Conservation (phyloP, 1,140 invertebrate species). For the Agraylea sexmaculata region DNA sequence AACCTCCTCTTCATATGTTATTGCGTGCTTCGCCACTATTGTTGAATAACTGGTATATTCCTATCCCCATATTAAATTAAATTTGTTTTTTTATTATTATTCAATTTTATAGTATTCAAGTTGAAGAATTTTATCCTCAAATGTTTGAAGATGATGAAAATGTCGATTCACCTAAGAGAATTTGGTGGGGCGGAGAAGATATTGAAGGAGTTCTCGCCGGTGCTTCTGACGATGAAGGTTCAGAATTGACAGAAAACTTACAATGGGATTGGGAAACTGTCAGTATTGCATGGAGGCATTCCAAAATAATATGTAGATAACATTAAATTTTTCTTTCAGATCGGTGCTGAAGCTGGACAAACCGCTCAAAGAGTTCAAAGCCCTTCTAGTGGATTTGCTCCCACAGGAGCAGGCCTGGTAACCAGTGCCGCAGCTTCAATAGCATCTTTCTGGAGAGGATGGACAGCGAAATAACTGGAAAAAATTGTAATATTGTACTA, state of each 20-base stretch:
- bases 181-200: constrained; percentile 12
- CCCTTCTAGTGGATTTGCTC: constrained; percentile 31
- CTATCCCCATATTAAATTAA: not conserved
- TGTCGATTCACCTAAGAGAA: not conserved
- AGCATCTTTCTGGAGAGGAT: constrained; percentile 58
- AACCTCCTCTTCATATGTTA: constrained; percentile 18
- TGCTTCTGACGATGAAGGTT: constrained; percentile 25
- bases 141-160: constrained; percentile 7
- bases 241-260: constrained; percentile 33
- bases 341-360: constrained; percentile 11
- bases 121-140: constrained; percentile 9
- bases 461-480: constrained; percentile 30
- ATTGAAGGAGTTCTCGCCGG: constrained; percentile 1
- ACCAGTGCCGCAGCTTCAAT: constrained; percentile 57
- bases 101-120: constrained; percentile 8
- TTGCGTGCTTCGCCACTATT: constrained; percentile 12
- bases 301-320: not conserved
- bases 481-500: constrained; percentile 1
- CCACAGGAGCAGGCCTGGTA: constrained; percentile 48
- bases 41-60: not conserved
- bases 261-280: constrained; percentile 30
- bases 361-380: constrained; percentile 27
- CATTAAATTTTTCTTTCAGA: constrained; percentile 9
- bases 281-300: constrained; percentile 21
- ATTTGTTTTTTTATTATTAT: not conserved